Base-by-base conservation (phyloP, 2,113 vertebrate genomes). In the Sminthopsis crassicaudata region DNA sequence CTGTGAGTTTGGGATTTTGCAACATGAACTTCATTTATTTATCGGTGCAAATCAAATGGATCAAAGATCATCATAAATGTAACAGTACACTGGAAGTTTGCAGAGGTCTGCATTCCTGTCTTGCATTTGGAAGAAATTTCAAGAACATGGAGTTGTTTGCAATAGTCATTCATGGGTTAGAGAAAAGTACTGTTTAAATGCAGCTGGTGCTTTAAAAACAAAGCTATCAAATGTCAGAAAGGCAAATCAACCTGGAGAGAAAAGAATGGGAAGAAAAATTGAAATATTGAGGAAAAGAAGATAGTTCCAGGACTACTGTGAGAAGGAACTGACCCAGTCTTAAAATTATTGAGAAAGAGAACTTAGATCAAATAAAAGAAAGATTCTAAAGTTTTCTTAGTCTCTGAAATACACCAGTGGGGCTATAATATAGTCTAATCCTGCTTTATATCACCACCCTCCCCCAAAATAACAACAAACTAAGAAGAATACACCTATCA, bases 301-400 rank as follows among this genome's bases (percentile, higher is more conserved):
- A 14, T 1, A 42, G 36, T n/a, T 2, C 67, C 19, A 76, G 16
- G 14, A 14, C n/a, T 76, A n/a, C 16, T 76, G 30, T 22, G 6
- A 92, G 54, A 90, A 92, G 57, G 19, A 55, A 36, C 76, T 92
- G 8, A 57, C 8, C 54, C 76, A 94, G 22, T 6, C 25, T 93
- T 92, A 94, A 91, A 95, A 42, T 92, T 84, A 93, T 84, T 24
- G 60, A 76, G 53, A 76, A 96, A 91, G 22, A 27, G 19, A 96
- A 90, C 11, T 76, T 22, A 8, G 46, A 92, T 51, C 5, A 1
- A 0, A 26, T 89, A 42, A 91, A 23, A 46, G 42, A 46, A 4
- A 27, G 46, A 89, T 53, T 94, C 55, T 54, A 88, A 53, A 26
- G 36, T 53, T 76, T 95, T 26, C 95, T 55, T 92, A n/a, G 94